These are phyloP conservation scores for Micropoecilia bifurca DNA, from an alignment of 2,797 vertebrate species.

Conservation along the genomic window DNA sequence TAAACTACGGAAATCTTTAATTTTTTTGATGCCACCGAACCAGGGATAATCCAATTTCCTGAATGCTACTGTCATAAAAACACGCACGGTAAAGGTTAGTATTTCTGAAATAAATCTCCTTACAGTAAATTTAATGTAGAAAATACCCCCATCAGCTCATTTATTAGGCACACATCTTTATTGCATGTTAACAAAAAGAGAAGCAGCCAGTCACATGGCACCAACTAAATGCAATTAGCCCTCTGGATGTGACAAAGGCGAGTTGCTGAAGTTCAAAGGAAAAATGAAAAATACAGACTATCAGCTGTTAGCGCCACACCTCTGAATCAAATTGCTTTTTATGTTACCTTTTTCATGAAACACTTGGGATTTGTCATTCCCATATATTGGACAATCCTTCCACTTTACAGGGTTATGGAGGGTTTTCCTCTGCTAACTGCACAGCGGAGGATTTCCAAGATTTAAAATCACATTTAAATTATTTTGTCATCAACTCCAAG, in stretches of 20 bases:
- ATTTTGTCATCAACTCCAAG: not conserved
- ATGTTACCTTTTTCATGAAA: not conserved
- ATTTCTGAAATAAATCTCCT: not conserved
- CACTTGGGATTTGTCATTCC: not conserved
- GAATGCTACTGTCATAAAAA: not conserved
- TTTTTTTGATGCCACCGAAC: not conserved
- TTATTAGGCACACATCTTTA: not conserved
- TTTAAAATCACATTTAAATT: not conserved
- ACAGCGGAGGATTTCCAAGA: not conserved
- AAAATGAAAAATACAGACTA: not conserved
- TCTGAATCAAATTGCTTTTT: not conserved
- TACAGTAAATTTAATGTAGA: not conserved
- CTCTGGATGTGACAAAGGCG: not conserved
- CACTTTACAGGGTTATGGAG: not conserved
- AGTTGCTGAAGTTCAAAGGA: not conserved
- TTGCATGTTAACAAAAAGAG: not conserved
- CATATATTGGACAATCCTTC: too few relatives aligned
- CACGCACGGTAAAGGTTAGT: not conserved
- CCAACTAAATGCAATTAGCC: not conserved
- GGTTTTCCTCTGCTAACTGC: not conserved
- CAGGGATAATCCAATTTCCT: not conserved
- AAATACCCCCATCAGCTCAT: not conserved
- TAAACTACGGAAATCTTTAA: not conserved
- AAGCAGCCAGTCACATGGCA: not conserved
- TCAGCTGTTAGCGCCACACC: not conserved